Conservation (phyloP, 2,797 vertebrate species). For the Parambassis ranga region DNA sequence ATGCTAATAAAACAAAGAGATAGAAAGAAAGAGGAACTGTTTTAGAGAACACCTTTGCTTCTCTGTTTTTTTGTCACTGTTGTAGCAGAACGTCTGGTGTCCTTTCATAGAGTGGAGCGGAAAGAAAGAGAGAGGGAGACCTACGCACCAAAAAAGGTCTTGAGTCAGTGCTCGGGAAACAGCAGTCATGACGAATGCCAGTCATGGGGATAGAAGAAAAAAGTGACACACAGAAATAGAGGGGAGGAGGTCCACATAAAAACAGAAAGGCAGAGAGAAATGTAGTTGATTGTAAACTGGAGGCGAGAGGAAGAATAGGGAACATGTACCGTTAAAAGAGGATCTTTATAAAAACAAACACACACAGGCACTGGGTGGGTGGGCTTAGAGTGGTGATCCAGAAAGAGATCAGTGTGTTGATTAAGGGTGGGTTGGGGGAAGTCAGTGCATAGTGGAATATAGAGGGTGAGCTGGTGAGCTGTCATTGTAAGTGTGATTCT, state of each 20-base stretch:
- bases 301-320: neutral
- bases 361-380: neutral
- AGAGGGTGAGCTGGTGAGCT: neutral
- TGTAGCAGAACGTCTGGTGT: slow-evolving; percentile 15
- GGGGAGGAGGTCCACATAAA: slow-evolving; percentile 1
- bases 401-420: neutral
- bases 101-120: slow-evolving; percentile 23
- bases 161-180: slow-evolving; percentile 57
- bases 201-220: slow-evolving; percentile 16
- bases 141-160: slow-evolving; percentile 76
- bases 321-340: neutral
- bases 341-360: slow-evolving; percentile 6
- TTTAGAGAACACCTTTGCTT: neutral
- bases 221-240: slow-evolving; percentile 1
- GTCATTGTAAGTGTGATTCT: slow-evolving; percentile 12
- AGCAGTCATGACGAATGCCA: slow-evolving; percentile 59
- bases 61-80: neutral
- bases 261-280: slow-evolving; percentile 9
- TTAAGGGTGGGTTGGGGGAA: neutral
- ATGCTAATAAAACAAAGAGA: neutral
- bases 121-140: slow-evolving; percentile 23
- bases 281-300: neutral
- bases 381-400: neutral
- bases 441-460: neutral
- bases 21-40: neutral